A percentile compares a stretch with the other conserved stretches of the same genome.
phyloP scores from a whole-genome alignment of 2,888 invertebrate species.

The Lymantria dispar region DNA sequence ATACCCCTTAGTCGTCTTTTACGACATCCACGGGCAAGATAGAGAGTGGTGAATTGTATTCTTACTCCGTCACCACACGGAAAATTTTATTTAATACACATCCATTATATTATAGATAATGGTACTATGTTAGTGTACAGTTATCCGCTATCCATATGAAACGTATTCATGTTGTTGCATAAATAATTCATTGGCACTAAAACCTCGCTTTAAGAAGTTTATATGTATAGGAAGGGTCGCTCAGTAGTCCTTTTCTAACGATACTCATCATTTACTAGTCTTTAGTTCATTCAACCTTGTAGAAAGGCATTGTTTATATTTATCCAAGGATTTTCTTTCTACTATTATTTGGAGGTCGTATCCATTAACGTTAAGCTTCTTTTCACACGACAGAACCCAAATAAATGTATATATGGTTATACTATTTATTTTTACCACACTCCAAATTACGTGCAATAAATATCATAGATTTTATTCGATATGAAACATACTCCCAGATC shows the following conservation, averaged over 20 bases:
- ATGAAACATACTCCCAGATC: no score
- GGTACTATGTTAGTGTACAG: no score
- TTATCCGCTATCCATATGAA: neutral
- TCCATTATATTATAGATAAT: no score
- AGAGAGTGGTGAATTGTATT: no score
- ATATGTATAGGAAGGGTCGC: conserved; percentile 9
- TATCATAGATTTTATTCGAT: no score
- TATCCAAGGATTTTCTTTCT: conserved; percentile 3
- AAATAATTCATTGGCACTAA: conserved; percentile 22
- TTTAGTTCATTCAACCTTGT: conserved; percentile 18
- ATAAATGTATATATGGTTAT: no score
- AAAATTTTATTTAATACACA: no score
- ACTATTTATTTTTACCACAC: no score
- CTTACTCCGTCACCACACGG: no score
- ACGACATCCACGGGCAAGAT: no score
- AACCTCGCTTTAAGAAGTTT: conserved; percentile 18
- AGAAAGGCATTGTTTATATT: conserved; percentile 5
- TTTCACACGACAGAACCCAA: neutral
- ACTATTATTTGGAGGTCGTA: neutral
- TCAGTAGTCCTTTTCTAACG: conserved; percentile 8
- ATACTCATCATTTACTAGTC: conserved; percentile 20
- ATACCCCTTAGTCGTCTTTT: no score
- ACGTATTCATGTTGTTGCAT: conserved; percentile 9
- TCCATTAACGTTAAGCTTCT: neutral
- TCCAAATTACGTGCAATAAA: no score